These are phyloP conservation scores for Platycheirus albimanus DNA, from an alignment of 2,888 invertebrate species.

Conservation along the genomic window DNA sequence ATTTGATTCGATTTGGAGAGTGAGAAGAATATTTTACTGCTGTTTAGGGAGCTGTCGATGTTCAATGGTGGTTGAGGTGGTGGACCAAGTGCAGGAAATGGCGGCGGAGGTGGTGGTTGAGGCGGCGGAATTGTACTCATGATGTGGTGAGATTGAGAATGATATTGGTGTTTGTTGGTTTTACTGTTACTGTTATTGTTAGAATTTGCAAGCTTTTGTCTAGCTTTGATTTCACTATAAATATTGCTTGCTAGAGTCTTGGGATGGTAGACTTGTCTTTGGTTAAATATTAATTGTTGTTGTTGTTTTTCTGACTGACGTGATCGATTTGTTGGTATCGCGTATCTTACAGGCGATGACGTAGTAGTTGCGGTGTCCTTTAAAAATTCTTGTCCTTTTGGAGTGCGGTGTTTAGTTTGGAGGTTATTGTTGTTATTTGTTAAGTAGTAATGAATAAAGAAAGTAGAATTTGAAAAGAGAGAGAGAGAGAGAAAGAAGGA, in stretches of 20 bases:
- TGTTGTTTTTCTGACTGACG: neutral
- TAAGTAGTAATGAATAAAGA: neutral
- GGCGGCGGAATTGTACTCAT: conserved; percentile 38
- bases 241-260: neutral
- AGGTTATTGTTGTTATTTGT: neutral
- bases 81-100: conserved; percentile 28
- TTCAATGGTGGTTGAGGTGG: neutral
- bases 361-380: conserved; percentile 23
- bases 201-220: neutral
- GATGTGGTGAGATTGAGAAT: conserved; percentile 7
- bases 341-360: conserved; percentile 54
- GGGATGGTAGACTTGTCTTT: conserved; percentile 18
- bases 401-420: neutral
- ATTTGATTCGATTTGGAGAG: conserved; percentile 25
- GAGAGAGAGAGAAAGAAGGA: neutral
- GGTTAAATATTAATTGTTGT: neutral
- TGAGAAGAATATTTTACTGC: neutral
- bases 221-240: conserved; percentile 31
- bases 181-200: conserved; percentile 20
- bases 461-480: conserved; percentile 3
- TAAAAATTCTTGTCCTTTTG: conserved; percentile 34
- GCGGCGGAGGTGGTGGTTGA: conserved; percentile 61
- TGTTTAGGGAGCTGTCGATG: conserved; percentile 6
- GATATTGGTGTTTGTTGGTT: conserved; percentile 9
- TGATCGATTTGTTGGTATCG: conserved; percentile 45